Percentiles rank a stretch among this genome's conserved stretches.
Conservation (phyloP, 2,797 vertebrate genomes). For the Chaetodon trifasciatus region DNA sequence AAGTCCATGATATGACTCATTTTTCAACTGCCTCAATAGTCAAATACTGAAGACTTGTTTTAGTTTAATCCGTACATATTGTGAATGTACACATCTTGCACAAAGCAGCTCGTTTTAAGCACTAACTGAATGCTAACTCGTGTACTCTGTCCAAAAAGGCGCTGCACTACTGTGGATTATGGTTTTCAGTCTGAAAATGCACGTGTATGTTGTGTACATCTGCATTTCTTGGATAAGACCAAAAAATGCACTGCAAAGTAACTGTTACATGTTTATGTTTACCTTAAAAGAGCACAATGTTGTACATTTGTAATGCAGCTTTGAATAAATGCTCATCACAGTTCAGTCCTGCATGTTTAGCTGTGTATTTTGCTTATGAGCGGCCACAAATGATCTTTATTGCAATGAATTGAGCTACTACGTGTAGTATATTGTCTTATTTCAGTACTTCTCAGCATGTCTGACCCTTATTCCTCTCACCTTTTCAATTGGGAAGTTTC, state of each 20-base stretch:
- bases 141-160: background rate
- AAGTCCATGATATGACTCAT: background rate
- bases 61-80: background rate
- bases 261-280: constrained; percentile 28
- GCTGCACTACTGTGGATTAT: background rate
- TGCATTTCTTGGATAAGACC: no score
- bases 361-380: background rate
- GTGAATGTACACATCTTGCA: background rate
- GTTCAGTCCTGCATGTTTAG: background rate
- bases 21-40: background rate
- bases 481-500: background rate
- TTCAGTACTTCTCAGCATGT: background rate
- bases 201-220: background rate
- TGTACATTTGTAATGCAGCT: constrained; percentile 9
- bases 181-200: background rate
- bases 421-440: no score
- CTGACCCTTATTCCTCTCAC: no score
- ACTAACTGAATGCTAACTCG: background rate
- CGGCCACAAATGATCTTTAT: no score
- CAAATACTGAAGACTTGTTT: background rate
- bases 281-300: background rate
- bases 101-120: background rate
- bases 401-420: background rate
- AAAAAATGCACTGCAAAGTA: constrained; percentile 6
- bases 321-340: constrained; percentile 33